A percentile compares a stretch with the other conserved stretches of the same genome.
phyloP scores from a whole-genome alignment of 2,888 invertebrate genomes.

The Xestobium rufovillosum region DNA sequence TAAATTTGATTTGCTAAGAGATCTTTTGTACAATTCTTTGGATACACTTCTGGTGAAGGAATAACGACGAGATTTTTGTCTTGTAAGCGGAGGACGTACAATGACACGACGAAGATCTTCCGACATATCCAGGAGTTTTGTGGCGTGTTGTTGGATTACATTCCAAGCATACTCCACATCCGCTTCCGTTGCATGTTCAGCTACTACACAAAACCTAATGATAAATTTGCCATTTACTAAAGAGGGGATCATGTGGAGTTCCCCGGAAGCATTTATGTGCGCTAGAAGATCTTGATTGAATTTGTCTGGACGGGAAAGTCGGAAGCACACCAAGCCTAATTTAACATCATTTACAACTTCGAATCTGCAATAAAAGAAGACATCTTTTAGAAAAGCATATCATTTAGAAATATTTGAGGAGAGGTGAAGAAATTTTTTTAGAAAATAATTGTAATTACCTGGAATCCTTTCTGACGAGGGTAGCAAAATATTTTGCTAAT shows the following conservation, averaged over 20 bases:
- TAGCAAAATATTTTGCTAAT: conserved; percentile 68
- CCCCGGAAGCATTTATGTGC: conserved; percentile 73
- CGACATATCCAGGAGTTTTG: conserved; percentile 47
- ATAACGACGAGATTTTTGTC: conserved; percentile 48
- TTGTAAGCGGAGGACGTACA: conserved; percentile 44
- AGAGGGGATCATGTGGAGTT: conserved; percentile 81
- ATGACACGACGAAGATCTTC: conserved; percentile 34
- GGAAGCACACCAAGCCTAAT: conserved; percentile 72
- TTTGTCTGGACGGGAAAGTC: conserved; percentile 62
- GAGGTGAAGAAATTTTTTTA: too few relatives aligned
- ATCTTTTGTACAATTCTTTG: conserved; percentile 47
- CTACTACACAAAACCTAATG: conserved; percentile 69
- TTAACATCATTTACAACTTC: conserved; percentile 70
- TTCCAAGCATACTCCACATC: conserved; percentile 64
- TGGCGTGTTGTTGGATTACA: conserved; percentile 54
- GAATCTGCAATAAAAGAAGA: too few relatives aligned
- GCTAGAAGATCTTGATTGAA: conserved; percentile 70
- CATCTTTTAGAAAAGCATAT: too few relatives aligned
- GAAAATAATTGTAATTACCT: too few relatives aligned
- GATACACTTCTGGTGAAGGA: conserved; percentile 53
- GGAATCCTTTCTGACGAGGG: conserved; percentile 56
- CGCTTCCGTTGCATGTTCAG: conserved; percentile 66
- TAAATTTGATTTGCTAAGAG: conserved; percentile 46
- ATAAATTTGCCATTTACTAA: conserved; percentile 68
- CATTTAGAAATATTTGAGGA: too few relatives aligned